Base-by-base conservation (phyloP, 2,797 vertebrate genomes). In the Coranthus polyacanthus region DNA sequence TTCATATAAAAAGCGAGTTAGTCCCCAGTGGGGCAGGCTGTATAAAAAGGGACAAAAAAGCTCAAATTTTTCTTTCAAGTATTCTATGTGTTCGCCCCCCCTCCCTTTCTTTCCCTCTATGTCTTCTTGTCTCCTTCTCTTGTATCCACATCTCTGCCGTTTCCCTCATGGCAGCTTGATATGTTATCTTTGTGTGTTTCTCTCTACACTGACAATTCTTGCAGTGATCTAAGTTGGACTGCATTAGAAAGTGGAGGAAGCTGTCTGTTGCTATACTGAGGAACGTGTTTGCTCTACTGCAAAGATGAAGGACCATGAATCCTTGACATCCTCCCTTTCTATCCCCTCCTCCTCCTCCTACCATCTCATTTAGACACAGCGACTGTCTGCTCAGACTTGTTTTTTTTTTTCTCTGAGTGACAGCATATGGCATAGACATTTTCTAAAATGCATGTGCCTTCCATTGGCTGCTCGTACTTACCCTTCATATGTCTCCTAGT, bases 301-400 rank as follows among this genome's bases (percentile, higher is more conserved):
- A 94, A 95, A 98, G 96, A 98, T 97, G 97, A 99, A 99, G 96
- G 96, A 97, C 97, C 96, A 91, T 90, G 95, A 96, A 98, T 98
- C 97, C 96, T 97, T 98, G 96, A 98, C 96, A 97, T 94, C 95
- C 95, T 94, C 94, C 94, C 87, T 89, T 89, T 91, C 92, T 88
- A 85, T 81, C 90, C 85, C 93, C 92, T 90, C 89, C 87, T 79
- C 91, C 93, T 93, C 94, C 79, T 83, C 95, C 94, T 93, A 93
- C 93, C 93, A 94, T 96, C 97, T 97, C 96, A 97, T 97, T 97
- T 96, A 97, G 96, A 96, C 94, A 95, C 96, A 95, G 94, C 95
- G 95, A 96, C 95, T 96, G 96, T 96, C 96, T 96, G 94, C 95
- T 95, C 95, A 94, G 94, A 95, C 95, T 94, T 93, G 93, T 93